A percentile compares a stretch with the other conserved stretches of the same genome.
phyloP scores from a whole-genome alignment of 2,888 invertebrate genomes.

The Drosophila kuntzei region DNA sequence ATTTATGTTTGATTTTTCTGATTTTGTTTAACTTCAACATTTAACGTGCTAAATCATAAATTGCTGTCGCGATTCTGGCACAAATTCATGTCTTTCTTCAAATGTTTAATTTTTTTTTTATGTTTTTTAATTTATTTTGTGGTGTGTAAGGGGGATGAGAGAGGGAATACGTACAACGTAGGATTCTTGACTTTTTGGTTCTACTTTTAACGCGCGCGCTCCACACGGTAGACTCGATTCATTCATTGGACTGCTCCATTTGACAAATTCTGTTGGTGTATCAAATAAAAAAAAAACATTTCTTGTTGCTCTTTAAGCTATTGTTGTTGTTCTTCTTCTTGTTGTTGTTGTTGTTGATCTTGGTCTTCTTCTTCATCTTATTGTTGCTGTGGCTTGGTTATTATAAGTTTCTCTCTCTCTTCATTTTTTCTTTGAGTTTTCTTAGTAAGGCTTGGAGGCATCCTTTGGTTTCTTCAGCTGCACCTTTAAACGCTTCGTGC shows the following conservation, averaged over 20 bases:
- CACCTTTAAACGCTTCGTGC: constrained; percentile 98
- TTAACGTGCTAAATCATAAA: constrained; percentile 60
- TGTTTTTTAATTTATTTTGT: constrained; percentile 14
- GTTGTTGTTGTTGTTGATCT: constrained; percentile 31
- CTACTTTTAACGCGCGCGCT: constrained; percentile 66
- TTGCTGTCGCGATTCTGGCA: constrained; percentile 70
- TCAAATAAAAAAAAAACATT: constrained; percentile 38
- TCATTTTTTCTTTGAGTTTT: constrained; percentile 2
- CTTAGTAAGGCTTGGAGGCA: constrained; percentile 95
- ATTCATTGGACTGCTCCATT: constrained; percentile 75
- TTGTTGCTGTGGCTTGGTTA: constrained; percentile 21
- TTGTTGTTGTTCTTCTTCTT: constrained; percentile 35
- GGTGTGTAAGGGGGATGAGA: constrained; percentile 9
- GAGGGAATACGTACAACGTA: constrained; percentile 73
- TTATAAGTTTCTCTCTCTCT: constrained; percentile 9
- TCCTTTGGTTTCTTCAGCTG: constrained; percentile 98
- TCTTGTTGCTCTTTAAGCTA: constrained; percentile 51
- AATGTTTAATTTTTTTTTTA: constrained; percentile 17
- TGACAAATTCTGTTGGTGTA: constrained; percentile 55
- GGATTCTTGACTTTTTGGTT: constrained; percentile 58
- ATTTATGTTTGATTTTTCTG: constrained; percentile 8
- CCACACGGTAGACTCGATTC: constrained; percentile 62
- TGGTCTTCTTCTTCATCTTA: constrained; percentile 21
- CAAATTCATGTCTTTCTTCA: constrained; percentile 72
- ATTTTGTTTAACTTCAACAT: constrained; percentile 63